Conservation (phyloP, 2,888 invertebrate species). For the Lasioglossum villosulum region DNA sequence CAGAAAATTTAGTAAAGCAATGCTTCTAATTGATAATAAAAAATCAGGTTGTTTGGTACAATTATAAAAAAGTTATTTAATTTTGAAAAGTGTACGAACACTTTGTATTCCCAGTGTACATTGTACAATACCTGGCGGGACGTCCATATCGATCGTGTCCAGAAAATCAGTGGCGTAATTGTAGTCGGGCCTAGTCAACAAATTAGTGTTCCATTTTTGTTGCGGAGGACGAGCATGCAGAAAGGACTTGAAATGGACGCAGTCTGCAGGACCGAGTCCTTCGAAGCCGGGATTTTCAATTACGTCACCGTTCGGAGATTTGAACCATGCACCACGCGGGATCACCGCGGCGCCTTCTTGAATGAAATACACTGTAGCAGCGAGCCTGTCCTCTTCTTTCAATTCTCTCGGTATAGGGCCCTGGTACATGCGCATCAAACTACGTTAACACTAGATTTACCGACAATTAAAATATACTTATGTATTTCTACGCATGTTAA, state of each 20-base stretch:
- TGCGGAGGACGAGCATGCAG: constrained; percentile 90
- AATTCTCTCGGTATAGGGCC: constrained; percentile 85
- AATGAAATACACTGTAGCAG: constrained; percentile 90
- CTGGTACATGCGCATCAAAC: constrained; percentile 64
- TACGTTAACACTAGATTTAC: neutral
- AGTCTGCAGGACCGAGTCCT: constrained; percentile 88
- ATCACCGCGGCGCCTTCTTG: constrained; percentile 91
- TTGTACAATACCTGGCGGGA: constrained; percentile 87
- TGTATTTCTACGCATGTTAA: too few relatives aligned
- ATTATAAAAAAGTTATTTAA: too few relatives aligned
- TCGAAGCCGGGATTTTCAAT: constrained; percentile 90
- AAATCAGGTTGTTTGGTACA: too few relatives aligned
- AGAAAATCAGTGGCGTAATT: constrained; percentile 95
- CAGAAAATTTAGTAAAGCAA: too few relatives aligned
- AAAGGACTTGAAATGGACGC: constrained; percentile 90
- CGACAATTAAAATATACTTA: too few relatives aligned
- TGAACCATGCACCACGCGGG: constrained; percentile 92
- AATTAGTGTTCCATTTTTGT: constrained; percentile 90
- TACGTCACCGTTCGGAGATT: constrained; percentile 89
- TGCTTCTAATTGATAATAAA: too few relatives aligned
- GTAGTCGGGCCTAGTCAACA: constrained; percentile 92
- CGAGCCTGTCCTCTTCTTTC: constrained; percentile 92
- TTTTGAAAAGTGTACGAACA: too few relatives aligned
- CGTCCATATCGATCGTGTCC: constrained; percentile 92
- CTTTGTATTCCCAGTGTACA: too few relatives aligned